Conservation (phyloP, 1,140 invertebrate species). For the Anoplolepis gracilipes region DNA sequence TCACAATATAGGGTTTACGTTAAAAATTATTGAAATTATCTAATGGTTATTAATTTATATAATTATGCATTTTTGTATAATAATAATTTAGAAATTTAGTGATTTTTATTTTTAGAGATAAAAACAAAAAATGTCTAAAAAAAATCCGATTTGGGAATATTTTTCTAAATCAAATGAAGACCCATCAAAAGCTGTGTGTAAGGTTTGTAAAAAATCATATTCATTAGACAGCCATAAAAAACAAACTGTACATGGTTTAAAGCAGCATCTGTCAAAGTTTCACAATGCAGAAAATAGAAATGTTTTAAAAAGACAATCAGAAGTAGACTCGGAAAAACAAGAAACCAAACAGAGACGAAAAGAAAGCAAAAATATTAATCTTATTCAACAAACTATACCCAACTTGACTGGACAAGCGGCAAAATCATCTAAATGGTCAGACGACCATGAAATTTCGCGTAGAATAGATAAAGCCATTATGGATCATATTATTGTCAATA, state of each 20-base stretch:
- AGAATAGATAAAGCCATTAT: constrained; percentile 28
- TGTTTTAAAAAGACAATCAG: background rate
- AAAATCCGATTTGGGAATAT: background rate
- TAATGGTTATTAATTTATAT: no score
- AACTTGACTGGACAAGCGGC: no score
- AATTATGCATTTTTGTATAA: no score
- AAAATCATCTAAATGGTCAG: background rate
- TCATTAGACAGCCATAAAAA: background rate
- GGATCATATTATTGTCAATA: constrained; percentile 4
- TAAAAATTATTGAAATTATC: no score
- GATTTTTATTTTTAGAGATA: no score
- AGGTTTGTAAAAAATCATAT: constrained; percentile 3
- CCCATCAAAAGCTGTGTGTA: background rate
- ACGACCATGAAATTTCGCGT: background rate
- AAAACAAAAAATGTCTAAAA: background rate
- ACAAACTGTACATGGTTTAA: background rate
- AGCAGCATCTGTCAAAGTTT: constrained; percentile 4
- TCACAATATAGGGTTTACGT: no score
- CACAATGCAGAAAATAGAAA: background rate
- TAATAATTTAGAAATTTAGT: no score
- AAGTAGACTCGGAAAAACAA: background rate
- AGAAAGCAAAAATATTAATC: background rate
- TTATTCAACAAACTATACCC: no score
- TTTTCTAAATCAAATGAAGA: background rate
- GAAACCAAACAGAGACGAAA: background rate